Base-by-base conservation (phyloP, 2,888 invertebrate genomes). In the Germaria angustata region DNA sequence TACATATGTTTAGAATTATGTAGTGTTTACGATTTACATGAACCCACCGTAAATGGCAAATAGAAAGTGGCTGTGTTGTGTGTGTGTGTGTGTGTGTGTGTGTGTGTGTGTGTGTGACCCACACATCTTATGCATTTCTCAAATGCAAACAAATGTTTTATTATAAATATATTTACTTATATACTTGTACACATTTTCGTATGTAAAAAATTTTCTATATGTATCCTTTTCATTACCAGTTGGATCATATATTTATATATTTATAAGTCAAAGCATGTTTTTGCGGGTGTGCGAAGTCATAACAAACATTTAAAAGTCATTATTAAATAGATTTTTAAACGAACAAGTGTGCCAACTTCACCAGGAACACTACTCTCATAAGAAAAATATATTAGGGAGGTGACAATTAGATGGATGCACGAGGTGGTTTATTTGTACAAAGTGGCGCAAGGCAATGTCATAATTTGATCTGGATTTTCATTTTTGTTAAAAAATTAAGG, bases 271-370 rank as follows among this genome's bases (percentile, higher is more conserved):
- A 9, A 15, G 4, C n/a, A 15, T 5, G 9, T 59, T 36, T 1
- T 34, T n/a, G 22, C 39, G 39, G 34, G 41, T 32, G 8, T 57
- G 15, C n/a, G 17, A 17, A 34, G 41, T 44, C 44, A 36, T 46
- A 53, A 24, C 15, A 49, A 46, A 46, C 22, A 59, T 71, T 71
- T 57, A 71, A 69, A 69, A 57, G 57, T 57, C 41, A 69, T 57
- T 41, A 55, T 44, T 32, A 41, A 57, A 55, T 44, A 22, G n/a
- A 3, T 39, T 59, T 39, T 22, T 59, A 32, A 17, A 17, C 28
- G 15, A 28, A 9, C 28, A 32, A 28, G 28, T 17, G n/a, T 53
- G 11, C 53, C 15, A 53, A 32, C 24, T n/a, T 28, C 1, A 51
- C 7, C 2, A 51, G 7, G 4, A 22, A 3, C 15, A 8, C n/a